These are phyloP conservation scores for Xestia rhomboidea DNA, from an alignment of 2,888 invertebrate species.

Conservation along the genomic window DNA sequence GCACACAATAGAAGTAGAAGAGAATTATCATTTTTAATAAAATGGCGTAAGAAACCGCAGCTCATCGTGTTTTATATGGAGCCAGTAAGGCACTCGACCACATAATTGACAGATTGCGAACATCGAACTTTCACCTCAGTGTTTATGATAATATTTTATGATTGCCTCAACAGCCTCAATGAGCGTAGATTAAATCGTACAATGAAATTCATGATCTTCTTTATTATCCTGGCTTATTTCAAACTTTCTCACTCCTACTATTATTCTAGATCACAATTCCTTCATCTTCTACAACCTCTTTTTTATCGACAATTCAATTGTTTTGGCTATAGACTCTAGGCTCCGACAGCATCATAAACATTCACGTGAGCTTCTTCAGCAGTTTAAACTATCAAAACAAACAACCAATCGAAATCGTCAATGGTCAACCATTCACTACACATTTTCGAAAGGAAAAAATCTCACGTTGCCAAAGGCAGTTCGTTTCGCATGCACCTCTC, in stretches of 20 bases:
- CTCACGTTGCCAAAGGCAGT: slow-evolving; percentile 51
- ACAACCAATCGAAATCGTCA: background rate
- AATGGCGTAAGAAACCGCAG: slow-evolving; percentile 69
- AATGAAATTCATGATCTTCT: background rate
- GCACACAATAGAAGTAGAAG: slow-evolving; percentile 32
- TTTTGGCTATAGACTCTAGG: background rate
- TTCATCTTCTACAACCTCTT: background rate
- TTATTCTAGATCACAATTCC: background rate
- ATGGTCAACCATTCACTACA: background rate
- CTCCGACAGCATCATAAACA: background rate
- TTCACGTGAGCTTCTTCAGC: too few species aligned
- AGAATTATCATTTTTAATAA: slow-evolving; percentile 61
- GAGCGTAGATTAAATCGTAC: background rate
- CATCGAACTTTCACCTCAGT: slow-evolving; percentile 69
- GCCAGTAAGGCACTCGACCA: slow-evolving; percentile 71
- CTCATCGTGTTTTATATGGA: slow-evolving; percentile 71
- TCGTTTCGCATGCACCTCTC: slow-evolving; percentile 71
- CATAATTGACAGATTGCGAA: slow-evolving; percentile 65
- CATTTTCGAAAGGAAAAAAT: slow-evolving; percentile 16
- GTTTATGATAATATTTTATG: slow-evolving; percentile 52
- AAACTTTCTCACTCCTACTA: background rate
- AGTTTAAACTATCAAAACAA: too few species aligned
- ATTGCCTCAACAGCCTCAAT: slow-evolving; percentile 44
- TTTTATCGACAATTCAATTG: background rate
- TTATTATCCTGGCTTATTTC: background rate